A percentile compares a stretch with the other conserved stretches of the same genome.
Evolutionary conservation across 2,888 invertebrate species (phyloP).

Genomic region (Parnassius mnemosyne): DNA sequence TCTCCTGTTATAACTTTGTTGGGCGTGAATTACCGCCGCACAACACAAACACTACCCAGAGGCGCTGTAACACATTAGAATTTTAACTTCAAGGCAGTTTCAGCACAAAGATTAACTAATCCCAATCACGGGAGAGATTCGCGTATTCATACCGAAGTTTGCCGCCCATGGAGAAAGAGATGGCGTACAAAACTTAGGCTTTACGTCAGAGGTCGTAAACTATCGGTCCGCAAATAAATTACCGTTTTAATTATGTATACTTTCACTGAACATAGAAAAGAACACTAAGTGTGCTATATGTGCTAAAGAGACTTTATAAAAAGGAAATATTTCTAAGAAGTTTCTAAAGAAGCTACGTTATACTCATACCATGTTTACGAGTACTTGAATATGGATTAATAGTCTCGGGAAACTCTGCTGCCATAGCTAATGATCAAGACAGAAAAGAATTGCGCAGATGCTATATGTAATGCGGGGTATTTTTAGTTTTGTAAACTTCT

Average conservation of each 20-base stretch:
- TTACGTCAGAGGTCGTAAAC: constrained; percentile 28
- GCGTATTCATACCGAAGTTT: constrained; percentile 67
- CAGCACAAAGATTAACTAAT: constrained; percentile 71
- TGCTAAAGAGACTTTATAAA: too few relatives aligned
- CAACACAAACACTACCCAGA: constrained; percentile 52
- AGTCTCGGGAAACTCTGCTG: too few relatives aligned
- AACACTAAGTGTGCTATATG: too few relatives aligned
- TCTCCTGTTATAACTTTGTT: constrained; percentile 23
- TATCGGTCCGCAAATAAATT: background rate
- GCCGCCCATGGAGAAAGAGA: constrained; percentile 46
- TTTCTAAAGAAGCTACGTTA: too few relatives aligned
- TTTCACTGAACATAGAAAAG: too few relatives aligned
- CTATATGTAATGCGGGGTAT: too few relatives aligned
- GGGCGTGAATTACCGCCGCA: constrained; percentile 29
- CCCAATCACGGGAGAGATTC: constrained; percentile 72
- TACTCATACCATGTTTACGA: too few relatives aligned
- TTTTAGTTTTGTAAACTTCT: too few relatives aligned
- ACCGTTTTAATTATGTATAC: background rate
- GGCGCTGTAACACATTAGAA: constrained; percentile 66
- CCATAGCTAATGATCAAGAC: too few relatives aligned
- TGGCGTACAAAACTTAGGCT: constrained; percentile 23
- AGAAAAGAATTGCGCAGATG: too few relatives aligned
- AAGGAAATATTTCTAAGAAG: too few relatives aligned
- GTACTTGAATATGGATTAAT: too few relatives aligned
- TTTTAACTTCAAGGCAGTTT: constrained; percentile 66